A percentile compares a stretch with the other conserved stretches of the same genome.
Evolutionary conservation across 2,113 vertebrate species (phyloP).

Genomic region (Pleuronectes platessa): DNA sequence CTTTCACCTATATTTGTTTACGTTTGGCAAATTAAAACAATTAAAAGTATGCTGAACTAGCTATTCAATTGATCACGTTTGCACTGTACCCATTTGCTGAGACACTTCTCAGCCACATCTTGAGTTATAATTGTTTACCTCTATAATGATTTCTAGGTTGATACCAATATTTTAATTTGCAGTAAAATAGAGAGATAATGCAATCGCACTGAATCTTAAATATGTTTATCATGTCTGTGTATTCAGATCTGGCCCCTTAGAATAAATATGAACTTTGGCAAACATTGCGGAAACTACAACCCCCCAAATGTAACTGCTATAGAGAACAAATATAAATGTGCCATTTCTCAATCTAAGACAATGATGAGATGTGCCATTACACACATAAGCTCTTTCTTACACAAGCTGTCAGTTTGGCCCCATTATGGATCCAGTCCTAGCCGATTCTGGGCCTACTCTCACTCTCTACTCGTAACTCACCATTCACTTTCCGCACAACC

Average conservation of each 20-base stretch:
- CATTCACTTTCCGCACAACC: not conserved
- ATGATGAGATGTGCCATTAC: not conserved
- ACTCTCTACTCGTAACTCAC: not conserved
- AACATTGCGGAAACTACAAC: too few species aligned
- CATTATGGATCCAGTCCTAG: not conserved
- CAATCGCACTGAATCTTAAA: too few species aligned
- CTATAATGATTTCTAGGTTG: too few species aligned
- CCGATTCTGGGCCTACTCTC: too few species aligned
- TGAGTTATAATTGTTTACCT: not conserved
- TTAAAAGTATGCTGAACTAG: not conserved
- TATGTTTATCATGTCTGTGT: too few species aligned
- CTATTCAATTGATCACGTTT: not conserved
- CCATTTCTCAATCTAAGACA: not conserved
- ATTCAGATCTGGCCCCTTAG: too few species aligned
- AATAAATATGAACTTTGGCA: too few species aligned
- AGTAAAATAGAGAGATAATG: too few species aligned
- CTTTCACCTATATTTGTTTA: not conserved
- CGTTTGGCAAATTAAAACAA: not conserved
- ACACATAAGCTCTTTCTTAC: not conserved
- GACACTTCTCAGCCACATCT: not conserved
- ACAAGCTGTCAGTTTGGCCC: constrained; percentile 4
- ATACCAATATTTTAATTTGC: too few species aligned
- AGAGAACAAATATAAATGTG: too few species aligned
- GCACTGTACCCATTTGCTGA: not conserved
- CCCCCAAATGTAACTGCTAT: too few species aligned